phyloP scores from a whole-genome alignment of 2,113 vertebrate species.

The Barbus barbus region DNA sequence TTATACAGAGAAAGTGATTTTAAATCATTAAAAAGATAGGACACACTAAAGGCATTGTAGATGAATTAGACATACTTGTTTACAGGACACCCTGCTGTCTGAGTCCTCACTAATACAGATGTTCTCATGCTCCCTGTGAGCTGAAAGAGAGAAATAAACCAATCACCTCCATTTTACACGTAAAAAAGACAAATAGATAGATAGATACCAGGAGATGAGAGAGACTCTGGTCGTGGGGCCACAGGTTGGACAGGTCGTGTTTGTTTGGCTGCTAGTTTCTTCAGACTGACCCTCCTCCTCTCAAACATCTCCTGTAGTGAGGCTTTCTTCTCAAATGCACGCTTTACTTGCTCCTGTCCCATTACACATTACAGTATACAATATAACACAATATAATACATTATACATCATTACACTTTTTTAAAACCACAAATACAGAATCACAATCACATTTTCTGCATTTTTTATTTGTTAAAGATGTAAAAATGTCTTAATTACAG shows the following conservation, averaged over 20 bases:
- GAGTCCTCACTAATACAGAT: conserved; percentile 64
- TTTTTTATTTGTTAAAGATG: no score
- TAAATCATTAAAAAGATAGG: background rate
- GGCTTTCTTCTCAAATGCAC: conserved; percentile 88
- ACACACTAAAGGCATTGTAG: background rate
- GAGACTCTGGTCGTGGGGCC: conserved; percentile 91
- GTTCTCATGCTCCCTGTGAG: conserved; percentile 68
- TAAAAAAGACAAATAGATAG: no score
- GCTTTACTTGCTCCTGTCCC: conserved; percentile 87
- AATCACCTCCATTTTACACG: background rate
- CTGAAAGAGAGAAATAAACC: conserved; percentile 55
- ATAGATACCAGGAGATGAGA: conserved; percentile 78
- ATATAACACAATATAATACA: background rate
- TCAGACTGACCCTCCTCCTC: conserved; percentile 89
- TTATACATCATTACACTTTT: background rate
- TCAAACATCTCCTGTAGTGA: conserved; percentile 96
- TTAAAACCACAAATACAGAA: background rate
- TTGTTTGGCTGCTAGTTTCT: conserved; percentile 96
- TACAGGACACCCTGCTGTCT: conserved; percentile 71
- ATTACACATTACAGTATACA: conserved; percentile 6
- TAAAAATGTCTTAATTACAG: no score
- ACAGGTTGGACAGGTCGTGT: conserved; percentile 94
- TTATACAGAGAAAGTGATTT: background rate
- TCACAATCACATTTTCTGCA: no score
- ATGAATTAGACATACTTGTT: conserved; percentile 73